A percentile compares a stretch with the other conserved stretches of the same genome.
Conservation (phyloP, 2,888 invertebrate genomes). For the Stegana nigrithorax region DNA sequence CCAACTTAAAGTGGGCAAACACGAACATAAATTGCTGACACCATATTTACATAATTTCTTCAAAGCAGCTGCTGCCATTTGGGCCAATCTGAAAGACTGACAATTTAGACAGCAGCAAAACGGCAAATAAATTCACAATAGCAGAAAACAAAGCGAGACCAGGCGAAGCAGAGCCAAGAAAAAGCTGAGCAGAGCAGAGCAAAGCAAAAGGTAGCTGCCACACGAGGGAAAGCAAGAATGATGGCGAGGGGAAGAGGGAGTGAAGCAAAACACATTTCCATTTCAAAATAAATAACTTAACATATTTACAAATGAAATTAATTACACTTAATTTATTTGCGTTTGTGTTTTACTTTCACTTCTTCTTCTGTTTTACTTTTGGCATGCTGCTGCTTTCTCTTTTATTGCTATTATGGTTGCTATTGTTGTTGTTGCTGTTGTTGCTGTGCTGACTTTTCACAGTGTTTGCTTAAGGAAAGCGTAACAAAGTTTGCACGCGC, state of each 20-base stretch:
- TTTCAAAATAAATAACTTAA: constrained; percentile 10
- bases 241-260: too few species aligned
- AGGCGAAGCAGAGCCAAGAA: too few species aligned
- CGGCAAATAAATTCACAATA: too few species aligned
- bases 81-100: not conserved
- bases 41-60: constrained; percentile 8
- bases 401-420: not conserved
- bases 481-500: constrained; percentile 4
- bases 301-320: constrained; percentile 8
- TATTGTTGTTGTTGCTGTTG: not conserved
- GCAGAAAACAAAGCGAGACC: not conserved
- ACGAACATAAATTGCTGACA: constrained; percentile 1
- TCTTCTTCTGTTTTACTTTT: too few species aligned
- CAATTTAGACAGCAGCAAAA: not conserved
- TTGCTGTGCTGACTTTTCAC: not conserved
- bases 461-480: not conserved
- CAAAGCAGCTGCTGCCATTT: not conserved
- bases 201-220: not conserved
- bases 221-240: not conserved
- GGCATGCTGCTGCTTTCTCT: not conserved
- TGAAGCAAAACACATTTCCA: not conserved
- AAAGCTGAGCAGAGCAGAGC: not conserved
- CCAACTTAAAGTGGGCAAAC: not conserved
- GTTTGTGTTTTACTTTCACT: not conserved
- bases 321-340: constrained; percentile 8